Evolutionary conservation across 2,113 vertebrate species (phyloP), one percentile per base, ranked within the genome.

Genomic region (Myotis lucifugus): DNA sequence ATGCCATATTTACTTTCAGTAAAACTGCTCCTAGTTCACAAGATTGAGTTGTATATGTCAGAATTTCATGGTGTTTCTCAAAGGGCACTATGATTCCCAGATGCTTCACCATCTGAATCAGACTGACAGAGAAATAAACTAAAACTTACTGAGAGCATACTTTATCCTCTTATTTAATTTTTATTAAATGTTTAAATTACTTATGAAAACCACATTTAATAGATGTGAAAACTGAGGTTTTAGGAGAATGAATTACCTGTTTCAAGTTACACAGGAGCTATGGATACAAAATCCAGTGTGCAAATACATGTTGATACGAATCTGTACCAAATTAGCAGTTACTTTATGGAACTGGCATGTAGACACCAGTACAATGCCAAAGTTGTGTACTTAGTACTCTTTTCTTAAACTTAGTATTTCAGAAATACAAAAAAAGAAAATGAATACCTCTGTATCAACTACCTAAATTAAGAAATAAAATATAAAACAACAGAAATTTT

Each of bases 11-110:
- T 79, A 78, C 34, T 93, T 82, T 92, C 32, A 88, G 27, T 88
- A 66, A 95, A 97, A 88, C 40, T 86, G 32, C 6, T 83, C 21
- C 32, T 76, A 83, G 23, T 90, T 96, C 34, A 91, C 52, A 95
- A 37, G 32, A 74, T 69, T 93, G 54, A 93, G 74, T 87, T 91
- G 85, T 66, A 54, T 79, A 79, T 95, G 74, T 89, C 64, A 96
- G 46, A 77, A 91, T 97, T 82, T 90, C 34, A 54, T 74, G 76
- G 15, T 70, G 23, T 91, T 95, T 91, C 42, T 91, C 84, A 95
- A 91, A 94, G 34, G 40, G 52, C 23, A 84, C 64, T 72, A 54
- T 66, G 27, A 93, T 79, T 95, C 17, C 37, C 85, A 91, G 82
- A 82, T 90, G 76, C 23, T 90, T 95, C 37, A 78, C 56, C 9